Evolutionary conservation across 2,888 invertebrate genomes (phyloP), one percentile per base, ranked within the genome.

Genomic region (Lycophotia porphyrea): DNA sequence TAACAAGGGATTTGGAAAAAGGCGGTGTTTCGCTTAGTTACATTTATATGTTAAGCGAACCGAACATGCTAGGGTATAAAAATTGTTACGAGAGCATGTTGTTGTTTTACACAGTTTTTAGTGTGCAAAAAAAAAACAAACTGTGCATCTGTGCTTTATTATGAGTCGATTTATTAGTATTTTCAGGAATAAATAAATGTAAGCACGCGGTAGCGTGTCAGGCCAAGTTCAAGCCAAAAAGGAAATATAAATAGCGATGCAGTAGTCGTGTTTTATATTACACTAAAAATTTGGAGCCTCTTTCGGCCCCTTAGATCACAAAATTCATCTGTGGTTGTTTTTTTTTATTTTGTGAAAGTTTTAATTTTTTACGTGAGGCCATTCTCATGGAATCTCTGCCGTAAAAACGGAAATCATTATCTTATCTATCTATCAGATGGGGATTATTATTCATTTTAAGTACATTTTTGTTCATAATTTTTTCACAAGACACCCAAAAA

Each of bases 1-100:
- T 88, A 87, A 87, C 87, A 86, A 88, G 87, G 78, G 84, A 77
- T 86, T 86, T 80, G 60, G 27, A 64, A 55, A 76, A 71, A 58
- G 66, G 67, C 55, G 31, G 34, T 8, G 13, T 47, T 71, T 31
- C 72, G 47, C 64, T 73, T 75, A 27, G 64, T 44, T 77, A 69
- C 11, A 68, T 72, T 36, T 72, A 42, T 60, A 39, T 72, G 76
- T 71, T 44, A 47, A 71, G 47, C 31, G n/a, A 31, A 72, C 24
- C 21, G 49, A 39, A 58, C 27, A 34, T 55, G 44, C 7, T 18
- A 21, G 21, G 9, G 42, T 39, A 13, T n/a, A n/a, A 42, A 34
- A 58, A 47, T 52, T 27, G 2, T 39, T 55, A 0, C 7, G 1
- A 61, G 15, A 8, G 3, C 18, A 18, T 58, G 27, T 34, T 21